Evolutionary conservation across 2,888 invertebrate species (phyloP).

Genomic region (Tricholauxania praeusta): DNA sequence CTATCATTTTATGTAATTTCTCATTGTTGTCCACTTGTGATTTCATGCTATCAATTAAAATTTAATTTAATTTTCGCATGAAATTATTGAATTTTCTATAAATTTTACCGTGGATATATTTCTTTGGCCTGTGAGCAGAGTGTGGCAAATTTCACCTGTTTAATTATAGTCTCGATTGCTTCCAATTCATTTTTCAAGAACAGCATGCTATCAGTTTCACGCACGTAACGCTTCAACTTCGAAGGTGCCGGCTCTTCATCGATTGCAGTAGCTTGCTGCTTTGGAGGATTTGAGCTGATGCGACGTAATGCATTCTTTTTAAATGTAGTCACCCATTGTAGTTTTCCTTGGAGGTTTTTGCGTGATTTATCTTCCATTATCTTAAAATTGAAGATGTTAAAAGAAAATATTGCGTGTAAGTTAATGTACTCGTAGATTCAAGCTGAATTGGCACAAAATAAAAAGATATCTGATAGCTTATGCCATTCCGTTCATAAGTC

Average conservation of each 20-base stretch:
- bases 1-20: constrained; percentile 55
- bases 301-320: too few species aligned
- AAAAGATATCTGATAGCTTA: too few species aligned
- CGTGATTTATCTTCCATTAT: constrained; percentile 31
- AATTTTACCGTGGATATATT: constrained; percentile 59
- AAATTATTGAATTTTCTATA: neutral
- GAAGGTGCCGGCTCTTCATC: too few species aligned
- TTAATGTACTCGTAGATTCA: too few species aligned
- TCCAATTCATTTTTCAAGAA: constrained; percentile 58
- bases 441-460: too few species aligned
- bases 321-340: neutral
- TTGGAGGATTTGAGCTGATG: too few species aligned
- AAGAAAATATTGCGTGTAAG: neutral
- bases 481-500: too few species aligned
- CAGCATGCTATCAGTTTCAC: constrained; percentile 62
- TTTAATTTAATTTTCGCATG: too few species aligned
- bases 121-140: constrained; percentile 58
- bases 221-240: constrained; percentile 53
- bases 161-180: constrained; percentile 59
- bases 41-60: constrained; percentile 55
- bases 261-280: too few species aligned
- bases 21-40: constrained; percentile 59
- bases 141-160: constrained; percentile 61
- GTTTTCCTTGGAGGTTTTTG: constrained; percentile 8
- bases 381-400: constrained; percentile 5